phyloP scores from a whole-genome alignment of 2,797 vertebrate species.

The Acanthurus tractus region DNA sequence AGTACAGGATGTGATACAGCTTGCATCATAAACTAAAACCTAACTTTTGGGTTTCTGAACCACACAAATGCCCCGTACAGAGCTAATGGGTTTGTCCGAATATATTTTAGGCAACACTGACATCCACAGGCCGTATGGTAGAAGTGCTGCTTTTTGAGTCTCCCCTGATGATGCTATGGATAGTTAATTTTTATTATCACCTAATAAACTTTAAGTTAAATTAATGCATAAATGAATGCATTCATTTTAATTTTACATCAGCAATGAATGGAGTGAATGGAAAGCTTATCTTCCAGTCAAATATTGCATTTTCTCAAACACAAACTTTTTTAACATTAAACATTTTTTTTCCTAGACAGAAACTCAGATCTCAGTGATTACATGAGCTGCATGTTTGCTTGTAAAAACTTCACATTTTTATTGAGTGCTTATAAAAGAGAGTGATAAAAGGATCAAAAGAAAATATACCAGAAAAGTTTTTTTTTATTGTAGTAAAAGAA shows the following conservation, averaged over 20 bases:
- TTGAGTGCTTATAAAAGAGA: no score
- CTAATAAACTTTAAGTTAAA: not conserved
- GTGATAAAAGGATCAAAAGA: no score
- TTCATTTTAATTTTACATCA: not conserved
- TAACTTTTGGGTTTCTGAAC: conserved; percentile 28
- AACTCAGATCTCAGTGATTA: not conserved
- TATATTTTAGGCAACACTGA: conserved; percentile 63
- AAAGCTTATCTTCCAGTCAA: not conserved
- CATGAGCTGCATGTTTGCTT: no score
- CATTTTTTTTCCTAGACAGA: conserved; percentile 36
- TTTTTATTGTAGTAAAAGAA: no score
- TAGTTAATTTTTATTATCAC: not conserved
- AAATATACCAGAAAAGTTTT: no score
- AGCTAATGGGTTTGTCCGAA: not conserved
- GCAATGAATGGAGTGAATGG: not conserved
- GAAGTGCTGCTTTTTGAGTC: conserved; percentile 21
- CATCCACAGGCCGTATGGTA: conserved; percentile 65
- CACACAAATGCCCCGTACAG: not conserved
- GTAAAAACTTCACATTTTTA: no score
- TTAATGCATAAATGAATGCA: not conserved
- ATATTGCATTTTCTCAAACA: not conserved
- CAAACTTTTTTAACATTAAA: not conserved
- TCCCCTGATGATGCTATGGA: fast-evolving
- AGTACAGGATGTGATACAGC: conserved; percentile 51
- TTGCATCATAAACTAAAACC: conserved; percentile 57